Evolutionary conservation across 1,140 invertebrate genomes (phyloP), one percentile per base, ranked within the genome.

Genomic region (Caerostris extrusa): DNA sequence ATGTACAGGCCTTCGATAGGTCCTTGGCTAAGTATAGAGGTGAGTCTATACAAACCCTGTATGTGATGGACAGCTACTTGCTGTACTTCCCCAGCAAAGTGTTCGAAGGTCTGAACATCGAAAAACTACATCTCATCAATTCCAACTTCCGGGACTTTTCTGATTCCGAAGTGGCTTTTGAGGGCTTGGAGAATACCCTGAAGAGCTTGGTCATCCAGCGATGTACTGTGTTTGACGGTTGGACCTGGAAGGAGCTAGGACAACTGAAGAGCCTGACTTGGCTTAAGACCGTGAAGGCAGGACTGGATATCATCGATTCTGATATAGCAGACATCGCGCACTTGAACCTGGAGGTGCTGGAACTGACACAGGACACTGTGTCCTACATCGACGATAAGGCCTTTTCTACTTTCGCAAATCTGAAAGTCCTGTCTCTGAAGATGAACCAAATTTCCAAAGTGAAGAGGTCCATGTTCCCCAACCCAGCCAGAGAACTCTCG

Each of bases 391-490:
- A 57, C 14, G 81, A 83, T 14, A 14, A 19, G n/a, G 81, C 81
- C 5, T 83, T 83, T 57, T 14, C 81, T 2, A 50, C 8, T 4
- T 83, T 83, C 56, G 34, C 14, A 3, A 83, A 83, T 56, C 14
- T 83, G 14, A 55, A 83, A 3, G 81, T 57, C 2, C 17, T 83
- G 7, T 83, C 81, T 55, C 17, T 83, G 3, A 57, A 57, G 14
- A 4, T 7, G 5, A 83, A 83, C n/a, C 53, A 17, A 53, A 83
- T 83, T 56, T 56, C 81, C 2, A 53, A 83, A 3, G 12, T 83
- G 7, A 83, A 82, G 56, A 55, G 81, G n/a, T 56, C 53, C 53
- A 83, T 83, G 81, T 57, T 83, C 14, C 81, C 81, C 3, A n/a
- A 83, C 4, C 81, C 81, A 2, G 81, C 53, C 0, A 17, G 3